Evolutionary conservation across 1,140 invertebrate species (phyloP), one percentile per base, ranked within the genome.

Genomic region (Microplitis demolitor): DNA sequence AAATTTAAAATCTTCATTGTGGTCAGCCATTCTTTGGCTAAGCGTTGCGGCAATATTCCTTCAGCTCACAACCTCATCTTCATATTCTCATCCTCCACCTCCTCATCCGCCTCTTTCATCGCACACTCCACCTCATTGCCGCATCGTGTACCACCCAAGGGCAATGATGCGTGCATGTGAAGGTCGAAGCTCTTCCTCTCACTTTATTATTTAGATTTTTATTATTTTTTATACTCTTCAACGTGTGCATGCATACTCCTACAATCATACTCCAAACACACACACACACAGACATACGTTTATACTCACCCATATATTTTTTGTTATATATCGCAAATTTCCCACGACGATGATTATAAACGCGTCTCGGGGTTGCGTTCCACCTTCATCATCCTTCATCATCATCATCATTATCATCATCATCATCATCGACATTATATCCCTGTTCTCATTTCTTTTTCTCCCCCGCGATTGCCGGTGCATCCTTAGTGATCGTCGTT

Each of bases 1-100:
- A 75, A 81, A 80, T 50, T 84, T 86, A 85, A 85, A 86, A 85
- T 84, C 80, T 84, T 84, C 82, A 85, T 86, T 82, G 80, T 80
- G 80, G 82, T 84, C 80, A 77, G 80, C 82, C 82, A 84, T 84
- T 83, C 80, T 83, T 83, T 76, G 81, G 76, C 74, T 67, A 56
- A 74, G 66, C 39, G 66, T 34, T 79, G 66, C 64, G 60, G 63
- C 61, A 63, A 50, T 70, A 61, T 73, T 78, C 69, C 74, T 76
- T 45, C 11, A 45, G 39, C 39, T 45, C 39, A 9, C 11, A 45
- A 45, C 39, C 39, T 11, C 5, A 11, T 45, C 39, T 45, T 45
- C 39, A 45, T 45, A 9, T 45, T 71, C 72, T 72, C 69, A 45
- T 69, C 67, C 72, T 74, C 74, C 68, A 74, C 58, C 64, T 63